Conservation (phyloP, 2,888 invertebrate genomes). For the Villa cingulata region DNA sequence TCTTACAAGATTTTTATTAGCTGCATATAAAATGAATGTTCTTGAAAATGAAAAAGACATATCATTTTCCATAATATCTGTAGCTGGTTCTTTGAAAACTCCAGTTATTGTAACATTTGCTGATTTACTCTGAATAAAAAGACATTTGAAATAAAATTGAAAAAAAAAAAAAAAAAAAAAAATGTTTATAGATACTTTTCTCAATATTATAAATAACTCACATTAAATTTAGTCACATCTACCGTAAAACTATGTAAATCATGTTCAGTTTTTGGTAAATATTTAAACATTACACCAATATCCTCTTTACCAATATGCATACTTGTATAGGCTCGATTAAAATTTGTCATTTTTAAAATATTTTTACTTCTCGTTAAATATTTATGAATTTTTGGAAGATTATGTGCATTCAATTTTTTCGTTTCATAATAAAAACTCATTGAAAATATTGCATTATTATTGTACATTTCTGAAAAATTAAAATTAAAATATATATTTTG, state of each 20-base stretch:
- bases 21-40: conserved; percentile 11
- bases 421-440: conserved; percentile 8
- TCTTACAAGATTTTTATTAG: conserved; percentile 6
- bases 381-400: conserved; percentile 2
- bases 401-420: background rate
- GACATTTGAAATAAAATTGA: background rate
- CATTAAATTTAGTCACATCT: conserved; percentile 7
- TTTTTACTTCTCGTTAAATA: conserved; percentile 3
- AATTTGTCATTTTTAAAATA: background rate
- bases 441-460: conserved; percentile 8
- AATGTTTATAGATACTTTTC: background rate
- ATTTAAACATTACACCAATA: conserved; percentile 6
- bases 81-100: conserved; percentile 4
- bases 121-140: background rate
- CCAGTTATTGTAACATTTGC: conserved; percentile 6
- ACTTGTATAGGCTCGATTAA: background rate
- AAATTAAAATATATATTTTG: background rate
- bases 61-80: conserved; percentile 9
- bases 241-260: conserved; percentile 13
- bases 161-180: background rate
- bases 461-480: conserved; percentile 10
- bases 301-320: conserved; percentile 4
- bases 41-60: conserved; percentile 11
- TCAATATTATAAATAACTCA: too few species aligned
- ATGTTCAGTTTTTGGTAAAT: conserved; percentile 11